A percentile compares a stretch with the other conserved stretches of the same genome.
Conservation (phyloP, 2,888 invertebrate genomes). For the Epirrhoe alternata region DNA sequence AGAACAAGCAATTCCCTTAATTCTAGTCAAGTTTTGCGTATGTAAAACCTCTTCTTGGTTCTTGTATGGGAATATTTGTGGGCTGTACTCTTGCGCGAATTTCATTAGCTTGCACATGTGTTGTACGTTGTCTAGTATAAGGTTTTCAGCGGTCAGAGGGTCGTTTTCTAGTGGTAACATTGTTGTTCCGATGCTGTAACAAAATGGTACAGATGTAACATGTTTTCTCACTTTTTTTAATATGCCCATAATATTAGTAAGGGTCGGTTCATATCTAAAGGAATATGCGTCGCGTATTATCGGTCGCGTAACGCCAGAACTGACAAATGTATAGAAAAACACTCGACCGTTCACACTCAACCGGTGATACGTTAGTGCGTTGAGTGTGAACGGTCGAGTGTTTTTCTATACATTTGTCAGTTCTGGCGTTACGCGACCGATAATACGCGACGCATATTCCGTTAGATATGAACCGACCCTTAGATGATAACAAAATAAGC, state of each 20-base stretch:
- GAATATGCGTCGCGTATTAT: too few species aligned
- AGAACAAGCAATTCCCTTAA: slow-evolving; percentile 80
- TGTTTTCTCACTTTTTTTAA: background rate
- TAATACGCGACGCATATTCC: too few species aligned
- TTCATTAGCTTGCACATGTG: slow-evolving; percentile 71
- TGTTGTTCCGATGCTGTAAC: slow-evolving; percentile 72
- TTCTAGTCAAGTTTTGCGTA: slow-evolving; percentile 56
- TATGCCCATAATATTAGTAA: background rate
- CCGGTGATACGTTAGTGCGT: too few species aligned
- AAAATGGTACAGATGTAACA: background rate
- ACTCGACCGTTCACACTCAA: too few species aligned
- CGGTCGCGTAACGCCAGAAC: too few species aligned
- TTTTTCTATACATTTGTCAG: too few species aligned
- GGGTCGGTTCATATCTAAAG: too few species aligned
- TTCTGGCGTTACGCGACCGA: too few species aligned
- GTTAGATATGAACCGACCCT: too few species aligned
- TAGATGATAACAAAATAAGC: too few species aligned
- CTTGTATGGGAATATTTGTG: slow-evolving; percentile 62
- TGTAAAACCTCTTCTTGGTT: slow-evolving; percentile 47
- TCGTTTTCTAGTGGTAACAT: slow-evolving; percentile 80
- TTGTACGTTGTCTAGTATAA: slow-evolving; percentile 71
- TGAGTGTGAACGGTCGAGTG: too few species aligned
- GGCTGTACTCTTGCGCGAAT: slow-evolving; percentile 71
- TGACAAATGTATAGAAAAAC: too few species aligned
- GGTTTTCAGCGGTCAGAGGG: slow-evolving; percentile 80